A percentile compares a stretch with the other conserved stretches of the same genome.
Conservation (phyloP, 2,888 invertebrate species). For the Andrena haemorrhoa region DNA sequence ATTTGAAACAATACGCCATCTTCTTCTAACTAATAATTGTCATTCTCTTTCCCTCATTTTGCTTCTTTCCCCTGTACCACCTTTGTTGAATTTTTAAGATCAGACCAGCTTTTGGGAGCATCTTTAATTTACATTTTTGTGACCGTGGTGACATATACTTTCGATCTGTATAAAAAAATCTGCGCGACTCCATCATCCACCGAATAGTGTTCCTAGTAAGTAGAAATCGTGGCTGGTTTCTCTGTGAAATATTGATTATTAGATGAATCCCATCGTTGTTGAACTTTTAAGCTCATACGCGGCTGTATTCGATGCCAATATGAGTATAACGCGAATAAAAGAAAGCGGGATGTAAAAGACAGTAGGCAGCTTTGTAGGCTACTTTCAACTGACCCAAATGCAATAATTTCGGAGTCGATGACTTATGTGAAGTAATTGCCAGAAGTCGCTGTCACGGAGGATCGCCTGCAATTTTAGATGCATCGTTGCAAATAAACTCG, state of each 20-base stretch:
- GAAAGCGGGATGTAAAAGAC: constrained; percentile 8
- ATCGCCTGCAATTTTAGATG: background rate
- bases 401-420: constrained; percentile 13
- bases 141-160: no score
- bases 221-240: background rate
- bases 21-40: no score
- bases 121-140: no score
- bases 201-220: no score
- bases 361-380: background rate
- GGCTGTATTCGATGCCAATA: background rate
- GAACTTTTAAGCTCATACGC: background rate
- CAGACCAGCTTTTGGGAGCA: no score
- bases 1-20: no score
- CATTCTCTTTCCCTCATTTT: no score
- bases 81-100: no score
- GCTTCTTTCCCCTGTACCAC: no score
- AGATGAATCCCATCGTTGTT: background rate
- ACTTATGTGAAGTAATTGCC: background rate
- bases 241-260: background rate
- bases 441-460: background rate
- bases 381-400: constrained; percentile 22
- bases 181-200: no score
- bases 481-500: background rate
- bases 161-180: no score
- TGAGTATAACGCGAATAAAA: constrained; percentile 4